These are phyloP conservation scores for Indri indri DNA, from an alignment of 2,113 vertebrate genomes.

Conservation along the genomic window DNA sequence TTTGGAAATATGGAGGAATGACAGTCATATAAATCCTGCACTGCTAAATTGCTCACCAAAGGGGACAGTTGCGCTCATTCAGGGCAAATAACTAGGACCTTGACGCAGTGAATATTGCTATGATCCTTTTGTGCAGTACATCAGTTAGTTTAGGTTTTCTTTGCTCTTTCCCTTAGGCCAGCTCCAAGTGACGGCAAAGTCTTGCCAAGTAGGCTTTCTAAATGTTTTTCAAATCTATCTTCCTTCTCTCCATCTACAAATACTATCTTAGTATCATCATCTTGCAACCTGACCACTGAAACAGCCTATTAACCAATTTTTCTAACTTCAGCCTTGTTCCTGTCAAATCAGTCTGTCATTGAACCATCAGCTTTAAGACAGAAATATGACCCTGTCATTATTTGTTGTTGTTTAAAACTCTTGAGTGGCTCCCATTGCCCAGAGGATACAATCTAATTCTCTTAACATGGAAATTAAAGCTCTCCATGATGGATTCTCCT, in stretches of 20 bases:
- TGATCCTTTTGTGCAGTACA: background rate
- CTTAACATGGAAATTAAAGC: background rate
- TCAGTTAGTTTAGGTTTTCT: background rate
- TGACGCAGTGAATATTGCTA: background rate
- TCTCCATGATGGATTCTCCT: background rate
- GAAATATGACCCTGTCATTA: background rate
- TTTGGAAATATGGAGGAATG: background rate
- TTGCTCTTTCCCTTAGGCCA: background rate
- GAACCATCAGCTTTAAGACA: slow-evolving; percentile 11
- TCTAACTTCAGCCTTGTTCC: background rate
- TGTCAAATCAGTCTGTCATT: background rate
- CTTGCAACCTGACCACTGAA: background rate
- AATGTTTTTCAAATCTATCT: background rate
- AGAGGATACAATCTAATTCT: background rate
- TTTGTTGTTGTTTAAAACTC: background rate
- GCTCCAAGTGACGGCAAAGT: background rate
- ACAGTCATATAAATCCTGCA: background rate
- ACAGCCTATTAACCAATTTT: background rate
- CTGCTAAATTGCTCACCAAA: background rate
- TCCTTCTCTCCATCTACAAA: background rate
- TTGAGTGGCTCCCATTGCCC: background rate
- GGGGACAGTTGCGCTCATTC: accelerated
- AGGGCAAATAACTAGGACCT: background rate
- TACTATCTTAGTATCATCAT: background rate
- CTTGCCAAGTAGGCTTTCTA: background rate